A percentile compares a stretch with the other conserved stretches of the same genome.
Conservation (phyloP, 2,888 invertebrate species). For the Eilema depressum region DNA sequence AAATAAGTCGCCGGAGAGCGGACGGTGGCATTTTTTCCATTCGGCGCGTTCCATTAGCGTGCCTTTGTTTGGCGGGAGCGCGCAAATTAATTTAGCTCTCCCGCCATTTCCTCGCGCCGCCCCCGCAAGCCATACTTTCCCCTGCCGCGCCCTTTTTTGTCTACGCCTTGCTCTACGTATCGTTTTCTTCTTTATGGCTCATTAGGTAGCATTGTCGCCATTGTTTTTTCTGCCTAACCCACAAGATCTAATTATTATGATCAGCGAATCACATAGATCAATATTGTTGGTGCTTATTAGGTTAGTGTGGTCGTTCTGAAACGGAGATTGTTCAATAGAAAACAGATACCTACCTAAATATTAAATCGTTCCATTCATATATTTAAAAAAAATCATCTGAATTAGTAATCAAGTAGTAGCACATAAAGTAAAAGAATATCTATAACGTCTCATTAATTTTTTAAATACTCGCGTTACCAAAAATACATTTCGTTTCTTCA, state of each 20-base stretch:
- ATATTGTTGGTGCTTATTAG: slow-evolving; percentile 50
- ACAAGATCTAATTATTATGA: slow-evolving; percentile 83
- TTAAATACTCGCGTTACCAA: too few species aligned
- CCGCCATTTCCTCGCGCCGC: slow-evolving; percentile 83
- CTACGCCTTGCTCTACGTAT: slow-evolving; percentile 87
- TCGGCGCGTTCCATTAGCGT: slow-evolving; percentile 87
- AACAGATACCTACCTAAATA: neutral
- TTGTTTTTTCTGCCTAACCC: slow-evolving; percentile 83
- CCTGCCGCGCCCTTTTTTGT: slow-evolving; percentile 84
- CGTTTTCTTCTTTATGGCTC: slow-evolving; percentile 88
- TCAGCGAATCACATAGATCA: slow-evolving; percentile 72
- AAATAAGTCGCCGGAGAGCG: slow-evolving; percentile 85
- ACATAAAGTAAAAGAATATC: neutral
- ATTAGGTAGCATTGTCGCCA: slow-evolving; percentile 86
- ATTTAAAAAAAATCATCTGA: neutral
- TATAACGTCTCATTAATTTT: too few species aligned
- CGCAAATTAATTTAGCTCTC: slow-evolving; percentile 88
- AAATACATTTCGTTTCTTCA: too few species aligned
- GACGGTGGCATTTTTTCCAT: slow-evolving; percentile 88
- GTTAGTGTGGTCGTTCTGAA: slow-evolving; percentile 32
- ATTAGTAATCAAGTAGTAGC: neutral
- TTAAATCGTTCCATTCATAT: too few species aligned
- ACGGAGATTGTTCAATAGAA: slow-evolving; percentile 8
- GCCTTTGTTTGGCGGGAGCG: slow-evolving; percentile 87
- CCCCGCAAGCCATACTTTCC: slow-evolving; percentile 67